Percentiles rank a stretch among this genome's conserved stretches.
Conservation (phyloP, 2,113 vertebrate species). For the Guaruba guarouba region DNA sequence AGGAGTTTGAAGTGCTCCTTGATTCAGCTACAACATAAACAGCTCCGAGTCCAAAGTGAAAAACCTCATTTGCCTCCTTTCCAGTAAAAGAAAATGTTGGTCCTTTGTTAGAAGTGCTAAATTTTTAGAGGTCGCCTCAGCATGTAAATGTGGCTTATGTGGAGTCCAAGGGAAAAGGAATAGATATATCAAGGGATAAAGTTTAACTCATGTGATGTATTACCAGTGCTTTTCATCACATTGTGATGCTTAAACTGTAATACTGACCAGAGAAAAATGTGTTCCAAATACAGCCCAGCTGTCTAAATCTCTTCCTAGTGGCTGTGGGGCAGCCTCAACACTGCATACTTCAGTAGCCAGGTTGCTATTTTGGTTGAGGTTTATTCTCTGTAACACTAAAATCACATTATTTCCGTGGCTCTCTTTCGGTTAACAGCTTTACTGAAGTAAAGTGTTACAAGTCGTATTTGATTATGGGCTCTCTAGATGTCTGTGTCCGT, state of each 20-base stretch:
- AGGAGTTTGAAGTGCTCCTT: not conserved
- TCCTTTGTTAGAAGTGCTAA: slow-evolving; percentile 26
- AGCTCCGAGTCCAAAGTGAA: not conserved
- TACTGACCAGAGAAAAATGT: not conserved
- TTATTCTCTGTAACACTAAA: not conserved
- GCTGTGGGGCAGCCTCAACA: not conserved
- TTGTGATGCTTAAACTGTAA: not conserved
- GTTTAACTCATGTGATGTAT: not conserved
- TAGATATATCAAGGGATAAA: not conserved
- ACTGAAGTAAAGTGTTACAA: rapidly evolving
- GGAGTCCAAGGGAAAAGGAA: not conserved
- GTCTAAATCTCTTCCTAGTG: not conserved
- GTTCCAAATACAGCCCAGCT: slow-evolving; percentile 9
- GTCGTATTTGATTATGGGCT: rapidly evolving
- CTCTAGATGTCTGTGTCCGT: not conserved
- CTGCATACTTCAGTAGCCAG: not conserved
- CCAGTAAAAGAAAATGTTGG: slow-evolving; percentile 47
- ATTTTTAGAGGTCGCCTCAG: slow-evolving; percentile 12
- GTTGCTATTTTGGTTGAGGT: not conserved
- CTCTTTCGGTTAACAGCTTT: not conserved
- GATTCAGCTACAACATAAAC: not conserved
- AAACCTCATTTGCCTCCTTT: slow-evolving; percentile 34
- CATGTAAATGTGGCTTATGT: not conserved
- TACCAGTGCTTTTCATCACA: not conserved
- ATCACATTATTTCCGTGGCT: rapidly evolving